Conservation (phyloP, 2,797 vertebrate genomes). For the Tapera naevia region DNA sequence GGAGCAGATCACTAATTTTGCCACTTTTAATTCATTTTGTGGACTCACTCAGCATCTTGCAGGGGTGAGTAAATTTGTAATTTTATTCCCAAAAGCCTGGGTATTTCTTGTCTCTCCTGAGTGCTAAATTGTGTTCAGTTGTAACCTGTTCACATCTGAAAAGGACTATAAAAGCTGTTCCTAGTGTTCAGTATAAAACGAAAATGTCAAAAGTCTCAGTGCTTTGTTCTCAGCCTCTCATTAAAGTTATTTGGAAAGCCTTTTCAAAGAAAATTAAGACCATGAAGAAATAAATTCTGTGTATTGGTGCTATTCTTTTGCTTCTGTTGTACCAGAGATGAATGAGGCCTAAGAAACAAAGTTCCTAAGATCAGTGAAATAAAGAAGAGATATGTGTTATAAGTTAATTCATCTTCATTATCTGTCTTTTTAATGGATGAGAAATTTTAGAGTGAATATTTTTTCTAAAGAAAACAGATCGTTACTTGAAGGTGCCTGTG, state of each 20-base stretch:
- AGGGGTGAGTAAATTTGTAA: background rate
- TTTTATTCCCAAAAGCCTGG: background rate
- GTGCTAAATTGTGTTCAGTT: background rate
- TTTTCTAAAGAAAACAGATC: background rate
- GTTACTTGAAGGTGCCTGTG: background rate
- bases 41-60: background rate
- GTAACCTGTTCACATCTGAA: background rate
- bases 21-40: background rate
- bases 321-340: background rate
- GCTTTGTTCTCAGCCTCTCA: background rate
- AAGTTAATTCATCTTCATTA: background rate
- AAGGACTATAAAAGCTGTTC: background rate
- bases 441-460: background rate
- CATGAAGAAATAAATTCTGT: background rate
- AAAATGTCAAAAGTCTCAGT: background rate
- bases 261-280: background rate
- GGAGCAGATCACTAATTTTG: background rate
- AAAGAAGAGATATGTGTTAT: background rate
- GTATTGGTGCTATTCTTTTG: background rate
- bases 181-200: background rate
- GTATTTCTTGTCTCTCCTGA: background rate
- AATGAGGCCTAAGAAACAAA: slow-evolving; percentile 6
- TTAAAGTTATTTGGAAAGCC: background rate
- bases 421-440: background rate
- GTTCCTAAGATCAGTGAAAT: background rate